phyloP scores from a whole-genome alignment of 2,113 vertebrate species.

The Notiomystis cincta region DNA sequence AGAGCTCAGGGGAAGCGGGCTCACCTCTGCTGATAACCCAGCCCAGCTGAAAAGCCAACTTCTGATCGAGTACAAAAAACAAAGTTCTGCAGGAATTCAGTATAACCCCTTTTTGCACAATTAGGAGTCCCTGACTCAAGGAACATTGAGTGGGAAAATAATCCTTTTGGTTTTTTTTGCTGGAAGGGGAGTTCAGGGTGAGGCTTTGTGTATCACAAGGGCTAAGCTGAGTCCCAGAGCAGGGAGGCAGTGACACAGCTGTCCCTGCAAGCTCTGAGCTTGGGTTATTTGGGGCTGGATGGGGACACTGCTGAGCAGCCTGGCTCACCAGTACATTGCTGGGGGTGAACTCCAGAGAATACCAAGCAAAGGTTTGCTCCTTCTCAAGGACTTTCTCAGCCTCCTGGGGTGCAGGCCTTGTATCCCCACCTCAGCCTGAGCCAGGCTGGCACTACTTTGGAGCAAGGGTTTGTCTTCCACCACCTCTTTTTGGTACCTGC shows the following conservation, averaged over 20 bases:
- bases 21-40: not conserved
- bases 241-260: not conserved
- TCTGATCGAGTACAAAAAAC: not conserved
- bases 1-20: not conserved
- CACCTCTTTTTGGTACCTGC: not conserved
- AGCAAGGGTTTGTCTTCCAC: not conserved
- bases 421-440: not conserved
- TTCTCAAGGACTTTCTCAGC: not conserved
- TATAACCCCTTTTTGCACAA: not conserved
- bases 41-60: not conserved
- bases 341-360: not conserved
- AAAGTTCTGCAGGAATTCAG: not conserved
- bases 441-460: not conserved
- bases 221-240: not conserved
- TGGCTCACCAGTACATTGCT: not conserved
- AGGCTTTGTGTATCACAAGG: not conserved
- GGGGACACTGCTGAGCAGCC: not conserved
- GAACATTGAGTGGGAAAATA: not conserved
- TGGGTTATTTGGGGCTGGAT: not conserved
- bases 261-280: not conserved
- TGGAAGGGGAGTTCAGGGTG: not conserved
- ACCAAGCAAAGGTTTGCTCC: not conserved
- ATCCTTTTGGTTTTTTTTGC: fast-evolving
- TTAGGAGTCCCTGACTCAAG: not conserved
- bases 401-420: not conserved